Evolutionary conservation across 2,113 vertebrate species (phyloP).

Genomic region (Phasianus colchicus): DNA sequence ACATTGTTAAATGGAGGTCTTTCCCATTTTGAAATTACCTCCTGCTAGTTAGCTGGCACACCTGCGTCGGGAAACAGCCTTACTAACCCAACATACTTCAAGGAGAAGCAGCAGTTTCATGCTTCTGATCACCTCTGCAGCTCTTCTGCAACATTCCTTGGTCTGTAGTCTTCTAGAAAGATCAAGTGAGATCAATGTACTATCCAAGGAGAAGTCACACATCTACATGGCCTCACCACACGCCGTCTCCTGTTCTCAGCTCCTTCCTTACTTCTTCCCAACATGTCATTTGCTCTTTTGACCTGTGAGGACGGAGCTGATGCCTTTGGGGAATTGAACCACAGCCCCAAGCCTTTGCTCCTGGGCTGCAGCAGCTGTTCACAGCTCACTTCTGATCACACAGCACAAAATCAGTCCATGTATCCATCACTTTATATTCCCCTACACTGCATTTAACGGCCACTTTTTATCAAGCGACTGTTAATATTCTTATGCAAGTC

Average conservation of each 20-base stretch:
- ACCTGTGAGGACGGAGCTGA: not conserved
- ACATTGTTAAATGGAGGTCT: not conserved
- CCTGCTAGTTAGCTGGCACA: not conserved
- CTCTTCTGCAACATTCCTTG: not conserved
- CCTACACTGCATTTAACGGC: not conserved
- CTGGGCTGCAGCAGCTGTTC: not conserved
- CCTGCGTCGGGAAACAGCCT: not conserved
- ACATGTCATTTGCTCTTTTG: rapidly evolving
- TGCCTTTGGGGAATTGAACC: not conserved
- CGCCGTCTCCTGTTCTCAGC: not conserved
- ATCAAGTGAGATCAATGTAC: not conserved
- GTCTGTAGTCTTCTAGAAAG: not conserved
- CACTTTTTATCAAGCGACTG: not conserved
- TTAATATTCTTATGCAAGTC: not conserved
- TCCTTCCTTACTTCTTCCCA: not conserved
- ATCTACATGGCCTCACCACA: not conserved
- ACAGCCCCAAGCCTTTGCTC: not conserved
- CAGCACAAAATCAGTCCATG: rapidly evolving
- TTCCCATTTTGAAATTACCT: rapidly evolving
- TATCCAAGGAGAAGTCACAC: not conserved
- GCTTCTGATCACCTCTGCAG: not conserved
- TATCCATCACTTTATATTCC: rapidly evolving
- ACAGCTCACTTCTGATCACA: not conserved
- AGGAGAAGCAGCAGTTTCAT: not conserved
- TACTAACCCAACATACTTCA: not conserved